A percentile compares a stretch with the other conserved stretches of the same genome.
Evolutionary conservation across 1,140 invertebrate genomes (phyloP).

Genomic region (Helicoverpa armigera): DNA sequence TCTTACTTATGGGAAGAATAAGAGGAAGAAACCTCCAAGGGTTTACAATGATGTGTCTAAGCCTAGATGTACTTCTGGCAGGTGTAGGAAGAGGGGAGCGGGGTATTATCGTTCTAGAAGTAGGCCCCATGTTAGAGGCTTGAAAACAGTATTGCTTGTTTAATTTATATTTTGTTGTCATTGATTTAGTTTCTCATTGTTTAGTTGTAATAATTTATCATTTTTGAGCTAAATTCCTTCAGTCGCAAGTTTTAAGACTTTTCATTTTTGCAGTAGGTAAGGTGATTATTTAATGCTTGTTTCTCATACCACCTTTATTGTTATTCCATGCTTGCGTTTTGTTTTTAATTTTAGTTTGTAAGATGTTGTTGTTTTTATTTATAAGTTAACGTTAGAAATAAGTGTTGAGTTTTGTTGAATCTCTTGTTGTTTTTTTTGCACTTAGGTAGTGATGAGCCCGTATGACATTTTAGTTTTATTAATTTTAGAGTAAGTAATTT

Average conservation of each 20-base stretch:
- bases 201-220: too few species aligned
- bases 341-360: neutral
- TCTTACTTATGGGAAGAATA: conserved; percentile 56
- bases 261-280: too few species aligned
- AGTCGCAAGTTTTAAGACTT: too few species aligned
- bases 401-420: conserved; percentile 25
- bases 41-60: conserved; percentile 45
- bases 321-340: too few species aligned
- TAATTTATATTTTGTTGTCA: conserved; percentile 42
- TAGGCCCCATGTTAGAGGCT: conserved; percentile 67
- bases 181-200: neutral
- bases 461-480: neutral
- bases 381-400: neutral
- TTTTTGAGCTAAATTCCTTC: too few species aligned
- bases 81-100: conserved; percentile 66
- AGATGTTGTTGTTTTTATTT: neutral
- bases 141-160: conserved; percentile 56
- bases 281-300: too few species aligned
- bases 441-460: neutral
- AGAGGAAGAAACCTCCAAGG: conserved; percentile 43
- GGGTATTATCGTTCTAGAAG: conserved; percentile 51
- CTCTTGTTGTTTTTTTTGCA: neutral
- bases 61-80: conserved; percentile 64
- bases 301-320: neutral
- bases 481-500: neutral